Conservation (phyloP, 1,140 invertebrate species). For the Camponotus floridanus region DNA sequence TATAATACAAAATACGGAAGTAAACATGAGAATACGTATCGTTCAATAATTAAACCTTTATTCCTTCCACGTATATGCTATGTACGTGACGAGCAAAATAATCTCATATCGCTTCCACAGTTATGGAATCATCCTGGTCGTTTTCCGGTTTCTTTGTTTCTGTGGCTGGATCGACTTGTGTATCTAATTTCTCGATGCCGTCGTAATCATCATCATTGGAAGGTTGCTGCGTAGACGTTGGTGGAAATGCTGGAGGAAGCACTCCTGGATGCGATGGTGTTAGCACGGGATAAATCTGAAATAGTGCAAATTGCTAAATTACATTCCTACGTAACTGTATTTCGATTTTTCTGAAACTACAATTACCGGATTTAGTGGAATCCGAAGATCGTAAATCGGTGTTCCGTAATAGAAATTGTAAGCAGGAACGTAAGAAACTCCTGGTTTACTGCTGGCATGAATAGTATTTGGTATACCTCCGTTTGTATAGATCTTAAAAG, state of each 20-base stretch:
- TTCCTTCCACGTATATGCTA: background rate
- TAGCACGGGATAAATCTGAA: constrained; percentile 65
- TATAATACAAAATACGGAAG: background rate
- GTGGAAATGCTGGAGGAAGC: constrained; percentile 24
- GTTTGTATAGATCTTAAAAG: constrained; percentile 51
- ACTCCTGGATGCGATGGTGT: constrained; percentile 38
- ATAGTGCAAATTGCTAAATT: background rate
- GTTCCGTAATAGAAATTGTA: constrained; percentile 72
- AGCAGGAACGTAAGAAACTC: constrained; percentile 58
- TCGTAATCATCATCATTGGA: constrained; percentile 67
- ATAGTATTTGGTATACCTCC: constrained; percentile 36
- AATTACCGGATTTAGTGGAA: constrained; percentile 74
- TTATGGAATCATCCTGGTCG: constrained; percentile 70
- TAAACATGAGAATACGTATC: background rate
- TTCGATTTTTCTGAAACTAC: background rate
- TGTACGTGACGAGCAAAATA: background rate
- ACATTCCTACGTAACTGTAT: background rate
- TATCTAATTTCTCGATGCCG: constrained; percentile 77
- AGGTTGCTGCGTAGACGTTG: constrained; percentile 54
- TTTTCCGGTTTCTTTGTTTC: constrained; percentile 44
- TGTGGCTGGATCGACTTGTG: constrained; percentile 70
- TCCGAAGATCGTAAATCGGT: constrained; percentile 71
- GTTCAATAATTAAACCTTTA: constrained; percentile 2
- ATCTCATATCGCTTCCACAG: constrained; percentile 70
- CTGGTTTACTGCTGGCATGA: constrained; percentile 58